Conservation (phyloP, 2,797 vertebrate genomes). For the Chromobotia macracanthus region DNA sequence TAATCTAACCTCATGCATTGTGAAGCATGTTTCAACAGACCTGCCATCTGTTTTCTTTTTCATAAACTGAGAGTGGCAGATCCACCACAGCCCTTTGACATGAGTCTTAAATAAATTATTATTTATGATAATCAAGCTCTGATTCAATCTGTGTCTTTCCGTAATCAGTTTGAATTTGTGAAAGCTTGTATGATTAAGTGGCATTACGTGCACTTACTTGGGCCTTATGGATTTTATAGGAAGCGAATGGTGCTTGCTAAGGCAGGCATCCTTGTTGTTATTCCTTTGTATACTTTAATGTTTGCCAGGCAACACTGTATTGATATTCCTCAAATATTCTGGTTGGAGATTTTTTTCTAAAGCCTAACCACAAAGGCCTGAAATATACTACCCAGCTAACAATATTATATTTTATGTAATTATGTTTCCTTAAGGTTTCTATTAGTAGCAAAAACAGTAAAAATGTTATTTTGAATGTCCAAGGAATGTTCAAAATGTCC, state of each 20-base stretch:
- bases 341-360: background rate
- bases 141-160: constrained; percentile 45
- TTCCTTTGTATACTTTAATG: background rate
- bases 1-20: background rate
- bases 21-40: constrained; percentile 22
- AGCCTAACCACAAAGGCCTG: background rate
- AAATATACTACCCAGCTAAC: too few species aligned
- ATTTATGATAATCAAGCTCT: constrained; percentile 56
- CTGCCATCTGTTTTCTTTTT: constrained; percentile 29
- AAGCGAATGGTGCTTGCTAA: constrained; percentile 22
- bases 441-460: too few species aligned
- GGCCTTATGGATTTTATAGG: constrained; percentile 25
- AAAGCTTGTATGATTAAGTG: constrained; percentile 50
- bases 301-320: background rate
- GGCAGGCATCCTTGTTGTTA: background rate
- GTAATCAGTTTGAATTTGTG: constrained; percentile 19
- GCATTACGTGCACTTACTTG: constrained; percentile 39
- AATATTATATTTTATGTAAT: too few species aligned
- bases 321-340: background rate
- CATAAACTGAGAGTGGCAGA: constrained; percentile 42
- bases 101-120: constrained; percentile 58
- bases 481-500: too few species aligned
- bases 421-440: too few species aligned
- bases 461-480: too few species aligned
- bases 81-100: constrained; percentile 50